Conservation (phyloP, 2,797 vertebrate species). For the Halcyon chelicuti region DNA sequence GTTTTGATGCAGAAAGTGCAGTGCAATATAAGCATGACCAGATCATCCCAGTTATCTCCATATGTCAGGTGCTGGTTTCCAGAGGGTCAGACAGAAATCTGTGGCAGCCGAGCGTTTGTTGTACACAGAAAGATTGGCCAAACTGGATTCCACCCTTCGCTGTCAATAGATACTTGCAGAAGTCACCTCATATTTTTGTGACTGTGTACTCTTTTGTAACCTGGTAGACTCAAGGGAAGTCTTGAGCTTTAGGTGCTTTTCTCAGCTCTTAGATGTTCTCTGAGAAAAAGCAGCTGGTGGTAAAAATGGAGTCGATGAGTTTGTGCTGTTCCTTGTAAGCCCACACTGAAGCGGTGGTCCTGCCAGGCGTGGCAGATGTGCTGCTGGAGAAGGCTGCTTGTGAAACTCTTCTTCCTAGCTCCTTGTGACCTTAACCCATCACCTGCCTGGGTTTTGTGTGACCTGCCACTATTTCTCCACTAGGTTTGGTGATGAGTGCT, state of each 20-base stretch:
- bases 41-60: background rate
- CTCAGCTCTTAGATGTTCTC: background rate
- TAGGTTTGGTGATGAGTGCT: background rate
- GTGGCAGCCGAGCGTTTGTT: rapidly evolving
- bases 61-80: background rate
- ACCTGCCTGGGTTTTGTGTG: background rate
- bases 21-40: background rate
- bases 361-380: background rate
- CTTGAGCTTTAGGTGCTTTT: background rate
- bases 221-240: background rate
- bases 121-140: background rate
- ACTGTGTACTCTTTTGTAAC: background rate
- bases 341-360: rapidly evolving
- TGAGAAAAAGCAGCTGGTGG: background rate
- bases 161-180: background rate
- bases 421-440: background rate
- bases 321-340: background rate
- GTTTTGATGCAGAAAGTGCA: background rate
- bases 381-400: background rate
- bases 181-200: background rate
- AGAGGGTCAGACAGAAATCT: background rate
- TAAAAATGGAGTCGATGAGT: background rate
- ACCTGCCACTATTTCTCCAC: background rate
- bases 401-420: background rate
- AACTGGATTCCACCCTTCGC: background rate